A percentile compares a stretch with the other conserved stretches of the same genome.
Conservation (phyloP, 2,888 invertebrate genomes). For the Drosophila subsilvestris region DNA sequence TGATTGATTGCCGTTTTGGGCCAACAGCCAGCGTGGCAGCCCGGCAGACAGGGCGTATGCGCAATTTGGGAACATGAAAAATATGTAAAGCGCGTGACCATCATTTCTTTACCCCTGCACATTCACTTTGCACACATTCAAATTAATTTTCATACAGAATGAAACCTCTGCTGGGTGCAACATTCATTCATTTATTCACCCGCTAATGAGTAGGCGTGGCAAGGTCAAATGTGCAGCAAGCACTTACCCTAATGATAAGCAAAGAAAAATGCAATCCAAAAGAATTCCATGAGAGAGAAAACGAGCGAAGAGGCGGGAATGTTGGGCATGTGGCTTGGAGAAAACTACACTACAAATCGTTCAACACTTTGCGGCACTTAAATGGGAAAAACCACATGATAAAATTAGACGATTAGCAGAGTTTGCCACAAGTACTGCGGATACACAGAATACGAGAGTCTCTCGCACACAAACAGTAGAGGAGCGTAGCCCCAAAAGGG, state of each 20-base stretch:
- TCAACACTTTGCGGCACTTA: constrained; percentile 75
- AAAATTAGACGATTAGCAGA: constrained; percentile 76
- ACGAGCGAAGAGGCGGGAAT: background rate
- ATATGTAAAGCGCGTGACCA: constrained; percentile 63
- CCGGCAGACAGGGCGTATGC: constrained; percentile 52
- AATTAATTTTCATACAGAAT: constrained; percentile 64
- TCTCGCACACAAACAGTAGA: background rate
- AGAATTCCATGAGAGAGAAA: constrained; percentile 10
- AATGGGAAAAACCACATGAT: constrained; percentile 75
- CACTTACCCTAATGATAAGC: constrained; percentile 46
- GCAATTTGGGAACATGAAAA: constrained; percentile 68
- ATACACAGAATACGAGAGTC: constrained; percentile 6
- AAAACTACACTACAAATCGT: constrained; percentile 61
- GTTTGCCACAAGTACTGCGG: constrained; percentile 37
- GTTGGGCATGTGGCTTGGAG: constrained; percentile 14
- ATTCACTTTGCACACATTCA: background rate
- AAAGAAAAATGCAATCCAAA: constrained; percentile 24
- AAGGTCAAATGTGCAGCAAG: constrained; percentile 41
- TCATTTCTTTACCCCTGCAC: constrained; percentile 24
- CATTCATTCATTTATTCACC: constrained; percentile 6
- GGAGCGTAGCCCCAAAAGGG: background rate
- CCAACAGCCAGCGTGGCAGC: constrained; percentile 36
- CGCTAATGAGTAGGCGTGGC: constrained; percentile 44
- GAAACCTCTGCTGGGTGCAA: constrained; percentile 53
- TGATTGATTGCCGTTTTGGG: constrained; percentile 70